phyloP scores from a whole-genome alignment of 2,113 vertebrate genomes.

The Sialia sialis region DNA sequence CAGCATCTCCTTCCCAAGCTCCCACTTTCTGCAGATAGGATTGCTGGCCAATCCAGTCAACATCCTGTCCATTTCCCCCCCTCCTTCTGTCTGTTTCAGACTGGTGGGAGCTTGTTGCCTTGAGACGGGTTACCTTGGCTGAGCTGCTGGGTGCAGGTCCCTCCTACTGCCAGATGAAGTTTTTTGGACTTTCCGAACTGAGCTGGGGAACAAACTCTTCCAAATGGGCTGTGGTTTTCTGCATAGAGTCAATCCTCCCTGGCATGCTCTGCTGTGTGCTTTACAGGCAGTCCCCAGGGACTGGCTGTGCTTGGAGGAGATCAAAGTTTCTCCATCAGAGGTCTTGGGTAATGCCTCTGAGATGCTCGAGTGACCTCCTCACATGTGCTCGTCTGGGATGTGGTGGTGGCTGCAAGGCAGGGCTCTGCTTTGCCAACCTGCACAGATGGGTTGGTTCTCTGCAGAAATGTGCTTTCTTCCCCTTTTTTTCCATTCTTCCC shows the following conservation, averaged over 20 bases:
- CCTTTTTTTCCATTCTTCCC: not conserved
- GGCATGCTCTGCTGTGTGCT: not conserved
- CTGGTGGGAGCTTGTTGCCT: not conserved
- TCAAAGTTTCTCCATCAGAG: not conserved
- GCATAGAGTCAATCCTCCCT: not conserved
- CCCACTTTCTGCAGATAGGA: not conserved
- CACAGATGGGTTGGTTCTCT: fast-evolving
- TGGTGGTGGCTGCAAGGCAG: not conserved
- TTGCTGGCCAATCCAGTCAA: not conserved
- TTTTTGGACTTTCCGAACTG: not conserved
- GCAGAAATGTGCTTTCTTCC: not conserved
- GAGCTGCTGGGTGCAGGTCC: not conserved
- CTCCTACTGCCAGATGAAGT: not conserved
- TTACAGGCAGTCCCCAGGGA: not conserved
- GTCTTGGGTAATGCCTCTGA: not conserved
- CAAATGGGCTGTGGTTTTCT: not conserved
- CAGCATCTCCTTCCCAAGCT: not conserved
- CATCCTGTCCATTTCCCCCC: not conserved
- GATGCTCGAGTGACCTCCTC: not conserved
- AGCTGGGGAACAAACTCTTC: not conserved
- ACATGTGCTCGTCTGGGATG: fast-evolving
- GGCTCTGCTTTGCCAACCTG: not conserved
- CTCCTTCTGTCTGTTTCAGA: not conserved
- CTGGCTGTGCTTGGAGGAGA: not conserved
- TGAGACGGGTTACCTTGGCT: not conserved